Evolutionary conservation across 92 coral and sea anemone genomes (phyloP), one percentile per base, ranked within the genome.

Genomic region (Heliopora coerulea): DNA sequence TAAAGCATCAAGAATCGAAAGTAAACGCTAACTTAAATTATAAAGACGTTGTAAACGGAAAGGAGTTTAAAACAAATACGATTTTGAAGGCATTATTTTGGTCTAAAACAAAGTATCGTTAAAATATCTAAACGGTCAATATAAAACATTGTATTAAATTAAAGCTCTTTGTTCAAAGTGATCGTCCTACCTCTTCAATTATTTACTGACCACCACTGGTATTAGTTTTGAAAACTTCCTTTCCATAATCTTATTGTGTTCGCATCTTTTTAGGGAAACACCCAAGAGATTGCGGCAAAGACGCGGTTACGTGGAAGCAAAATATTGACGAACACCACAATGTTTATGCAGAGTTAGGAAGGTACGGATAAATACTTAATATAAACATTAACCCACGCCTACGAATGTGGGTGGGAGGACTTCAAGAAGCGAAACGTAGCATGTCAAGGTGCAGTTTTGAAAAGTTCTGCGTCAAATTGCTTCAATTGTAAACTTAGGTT

Each of bases 281-380:
- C 49, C 62, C 52, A 17, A 35, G 77, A 70, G 77, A 70, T 14
- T 0, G 20, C 33, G 77, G 62, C 7, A 70, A 54, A 35, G 77
- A 70, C 34, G 62, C 62, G 17, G 77, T 70, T 6, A 41, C 32
- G 20, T 93, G 98, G 98, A 93, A 93, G 62, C 79, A 75, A 26
- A 86, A 90, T 56, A 85, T 93, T 35, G 98, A 93, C 13, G 79
- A 73, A 41, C 56, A 56, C 70, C 89, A 93, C 68, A 93, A 91
- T 49, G 81, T 93, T 28, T 93, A 93, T 82, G 98, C 98, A 17
- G 98, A 93, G 54, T 86, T 93, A 12, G 98, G 98, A 82, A 93
- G 98, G 98, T 93, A 62, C 5, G 42, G 12, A 12, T 37, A 4
- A 4, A 4, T 5, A 4, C 12, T 37, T 4, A 37, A 37, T 5